phyloP scores from a whole-genome alignment of 2,797 vertebrate genomes.

The Zenarchopterus dispar region DNA sequence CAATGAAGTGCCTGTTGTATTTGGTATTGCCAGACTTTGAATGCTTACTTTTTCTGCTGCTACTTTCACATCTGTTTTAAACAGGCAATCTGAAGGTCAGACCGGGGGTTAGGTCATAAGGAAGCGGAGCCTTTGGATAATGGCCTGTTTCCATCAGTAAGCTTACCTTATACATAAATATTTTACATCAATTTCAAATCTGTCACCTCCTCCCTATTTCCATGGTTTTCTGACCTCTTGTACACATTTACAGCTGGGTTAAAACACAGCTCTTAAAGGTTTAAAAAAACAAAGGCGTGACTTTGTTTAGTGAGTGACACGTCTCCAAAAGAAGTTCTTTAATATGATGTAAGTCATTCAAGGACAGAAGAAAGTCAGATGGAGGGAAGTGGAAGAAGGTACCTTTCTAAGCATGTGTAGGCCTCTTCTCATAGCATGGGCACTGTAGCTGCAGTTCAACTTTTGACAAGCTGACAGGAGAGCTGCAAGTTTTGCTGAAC shows the following conservation, averaged over 20 bases:
- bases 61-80: slow-evolving; percentile 47
- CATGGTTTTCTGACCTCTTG: slow-evolving; percentile 42
- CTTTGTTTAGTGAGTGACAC: slow-evolving; percentile 18
- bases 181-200: slow-evolving; percentile 51
- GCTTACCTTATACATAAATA: slow-evolving; percentile 48
- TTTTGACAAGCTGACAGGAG: slow-evolving; percentile 63
- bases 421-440: slow-evolving; percentile 33
- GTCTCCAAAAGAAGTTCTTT: slow-evolving; percentile 43
- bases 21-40: slow-evolving; percentile 49
- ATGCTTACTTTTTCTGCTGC: slow-evolving; percentile 70
- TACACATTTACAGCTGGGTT: slow-evolving; percentile 17
- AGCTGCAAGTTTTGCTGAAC: slow-evolving; percentile 58
- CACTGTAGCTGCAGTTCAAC: slow-evolving; percentile 57
- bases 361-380: slow-evolving; percentile 4
- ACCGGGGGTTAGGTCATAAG: slow-evolving; percentile 61
- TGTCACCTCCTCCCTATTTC: slow-evolving; percentile 34
- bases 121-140: slow-evolving; percentile 59
- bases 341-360: slow-evolving; percentile 33
- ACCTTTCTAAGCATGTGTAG: slow-evolving; percentile 27
- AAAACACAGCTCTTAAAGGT: slow-evolving; percentile 22
- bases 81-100: slow-evolving; percentile 65
- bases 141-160: slow-evolving; percentile 55
- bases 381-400: slow-evolving; percentile 17
- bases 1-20: slow-evolving; percentile 65
- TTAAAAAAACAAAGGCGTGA: slow-evolving; percentile 51